Conservation (phyloP, 2,797 vertebrate species). For the Tapera naevia region DNA sequence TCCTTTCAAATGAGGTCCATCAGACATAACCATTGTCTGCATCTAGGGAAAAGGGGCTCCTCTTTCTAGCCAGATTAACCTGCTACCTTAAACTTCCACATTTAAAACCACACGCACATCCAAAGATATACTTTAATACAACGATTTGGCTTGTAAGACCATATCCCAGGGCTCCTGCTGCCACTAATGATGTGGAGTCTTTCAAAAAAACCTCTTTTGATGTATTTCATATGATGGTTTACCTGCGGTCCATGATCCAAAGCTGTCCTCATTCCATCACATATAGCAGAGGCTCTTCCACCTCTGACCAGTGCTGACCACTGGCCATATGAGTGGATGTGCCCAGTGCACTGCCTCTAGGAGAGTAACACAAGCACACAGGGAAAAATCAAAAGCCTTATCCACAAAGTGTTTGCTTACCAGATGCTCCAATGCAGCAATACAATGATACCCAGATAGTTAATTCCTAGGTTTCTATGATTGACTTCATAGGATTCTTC, state of each 20-base stretch:
- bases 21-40: not conserved
- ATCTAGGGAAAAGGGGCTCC: not conserved
- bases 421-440: not conserved
- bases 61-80: not conserved
- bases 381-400: not conserved
- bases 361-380: not conserved
- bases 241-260: not conserved
- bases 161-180: not conserved
- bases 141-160: not conserved
- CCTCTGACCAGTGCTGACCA: not conserved
- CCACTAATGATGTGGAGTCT: not conserved
- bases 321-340: rapidly evolving
- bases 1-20: not conserved
- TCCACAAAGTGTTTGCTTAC: not conserved
- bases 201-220: not conserved
- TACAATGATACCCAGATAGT: not conserved
- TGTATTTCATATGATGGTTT: not conserved
- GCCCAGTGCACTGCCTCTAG: not conserved
- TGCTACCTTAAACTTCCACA: not conserved
- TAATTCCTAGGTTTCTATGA: not conserved
- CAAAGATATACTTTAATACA: not conserved
- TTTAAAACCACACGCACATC: not conserved
- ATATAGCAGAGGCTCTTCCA: not conserved
- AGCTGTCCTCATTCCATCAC: not conserved
- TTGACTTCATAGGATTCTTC: not conserved